Conservation (phyloP, 2,797 vertebrate genomes). For the Echeneis naucrates region DNA sequence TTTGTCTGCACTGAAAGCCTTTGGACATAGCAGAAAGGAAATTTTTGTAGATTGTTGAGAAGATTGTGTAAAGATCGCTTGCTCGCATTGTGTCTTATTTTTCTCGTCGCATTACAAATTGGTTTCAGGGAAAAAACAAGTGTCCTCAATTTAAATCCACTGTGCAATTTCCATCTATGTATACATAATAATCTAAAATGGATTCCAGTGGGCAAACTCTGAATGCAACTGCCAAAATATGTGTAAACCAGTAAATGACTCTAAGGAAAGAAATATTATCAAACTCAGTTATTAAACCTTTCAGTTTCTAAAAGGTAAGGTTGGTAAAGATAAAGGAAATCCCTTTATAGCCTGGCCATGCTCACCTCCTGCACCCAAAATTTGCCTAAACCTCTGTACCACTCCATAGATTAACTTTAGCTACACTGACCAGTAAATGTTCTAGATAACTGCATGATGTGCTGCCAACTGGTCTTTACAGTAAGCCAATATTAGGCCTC, state of each 20-base stretch:
- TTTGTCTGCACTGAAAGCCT: background rate
- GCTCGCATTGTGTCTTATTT: background rate
- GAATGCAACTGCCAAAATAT: background rate
- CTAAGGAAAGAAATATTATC: background rate
- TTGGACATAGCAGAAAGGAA: background rate
- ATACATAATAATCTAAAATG: background rate
- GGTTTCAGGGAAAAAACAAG: background rate
- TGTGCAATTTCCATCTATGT: background rate
- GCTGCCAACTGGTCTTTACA: slow-evolving; percentile 4
- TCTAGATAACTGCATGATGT: slow-evolving; percentile 1
- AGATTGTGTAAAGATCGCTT: background rate
- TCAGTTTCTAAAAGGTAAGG: background rate
- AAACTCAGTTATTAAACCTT: background rate
- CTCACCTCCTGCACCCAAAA: slow-evolving; percentile 4
- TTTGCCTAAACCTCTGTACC: slow-evolving; percentile 46
- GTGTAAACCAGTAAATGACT: background rate
- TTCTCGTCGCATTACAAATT: background rate
- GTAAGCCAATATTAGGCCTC: background rate
- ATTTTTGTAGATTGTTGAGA: background rate
- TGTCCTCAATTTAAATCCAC: background rate
- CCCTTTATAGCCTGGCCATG: slow-evolving; percentile 31
- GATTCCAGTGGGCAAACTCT: slow-evolving; percentile 2
- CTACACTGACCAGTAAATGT: slow-evolving; percentile 19
- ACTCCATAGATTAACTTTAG: slow-evolving; percentile 44
- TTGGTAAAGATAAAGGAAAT: slow-evolving; percentile 25